These are phyloP conservation scores for Callipepla californica DNA, from an alignment of 2,113 vertebrate genomes.

Conservation along the genomic window DNA sequence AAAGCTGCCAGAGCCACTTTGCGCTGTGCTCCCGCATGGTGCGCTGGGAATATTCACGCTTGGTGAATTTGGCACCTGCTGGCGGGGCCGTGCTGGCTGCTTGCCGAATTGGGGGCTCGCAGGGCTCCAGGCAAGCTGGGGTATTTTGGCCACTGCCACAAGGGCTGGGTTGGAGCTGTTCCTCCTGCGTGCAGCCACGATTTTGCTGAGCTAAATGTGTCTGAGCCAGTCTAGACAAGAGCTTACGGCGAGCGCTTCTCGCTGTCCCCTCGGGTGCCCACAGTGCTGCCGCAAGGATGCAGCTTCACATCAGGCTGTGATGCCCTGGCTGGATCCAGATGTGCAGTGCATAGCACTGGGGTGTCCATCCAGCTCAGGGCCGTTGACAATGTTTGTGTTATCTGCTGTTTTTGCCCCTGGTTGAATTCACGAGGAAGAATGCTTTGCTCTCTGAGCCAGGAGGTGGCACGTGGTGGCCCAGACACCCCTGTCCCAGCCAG, in stretches of 20 bases:
- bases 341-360: not conserved
- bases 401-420: rapidly evolving
- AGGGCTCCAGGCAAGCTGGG: not conserved
- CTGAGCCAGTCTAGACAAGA: conserved; percentile 34
- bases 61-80: not conserved
- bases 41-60: conserved; percentile 18
- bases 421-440: not conserved
- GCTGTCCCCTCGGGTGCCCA: not conserved
- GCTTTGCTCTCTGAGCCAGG: rapidly evolving
- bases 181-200: not conserved
- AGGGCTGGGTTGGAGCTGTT: not conserved
- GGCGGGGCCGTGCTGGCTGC: not conserved
- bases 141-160: not conserved
- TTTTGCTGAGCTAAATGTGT: conserved; percentile 22
- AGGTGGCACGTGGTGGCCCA: rapidly evolving
- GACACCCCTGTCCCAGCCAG: not conserved
- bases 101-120: not conserved
- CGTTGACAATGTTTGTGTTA: not conserved
- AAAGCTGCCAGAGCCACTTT: conserved; percentile 43
- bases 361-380: not conserved
- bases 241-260: not conserved
- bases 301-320: not conserved
- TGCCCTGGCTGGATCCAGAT: not conserved
- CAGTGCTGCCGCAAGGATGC: not conserved
- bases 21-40: not conserved